phyloP scores from a whole-genome alignment of 2,797 vertebrate genomes.

The Octomys mimax region DNA sequence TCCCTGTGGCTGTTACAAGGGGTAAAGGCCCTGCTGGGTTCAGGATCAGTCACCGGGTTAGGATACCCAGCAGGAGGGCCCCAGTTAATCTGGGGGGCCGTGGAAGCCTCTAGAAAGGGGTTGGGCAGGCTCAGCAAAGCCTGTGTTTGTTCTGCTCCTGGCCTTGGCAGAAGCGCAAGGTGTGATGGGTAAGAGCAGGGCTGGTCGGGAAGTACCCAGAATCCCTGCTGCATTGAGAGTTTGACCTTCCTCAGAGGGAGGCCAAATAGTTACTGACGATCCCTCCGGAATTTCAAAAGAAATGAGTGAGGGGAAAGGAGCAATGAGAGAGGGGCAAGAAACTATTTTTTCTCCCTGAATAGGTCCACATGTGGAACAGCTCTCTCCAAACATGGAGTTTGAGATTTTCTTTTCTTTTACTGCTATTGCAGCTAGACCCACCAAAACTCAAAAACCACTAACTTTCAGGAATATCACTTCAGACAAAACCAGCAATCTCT shows the following conservation, averaged over 20 bases:
- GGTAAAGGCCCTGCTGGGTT: not conserved
- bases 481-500: not conserved
- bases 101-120: not conserved
- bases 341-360: not conserved
- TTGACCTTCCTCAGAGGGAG: not conserved
- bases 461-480: not conserved
- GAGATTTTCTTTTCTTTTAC: not conserved
- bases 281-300: not conserved
- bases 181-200: not conserved
- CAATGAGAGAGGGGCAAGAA: not conserved
- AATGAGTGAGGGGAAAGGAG: not conserved
- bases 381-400: not conserved
- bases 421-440: constrained; percentile 15
- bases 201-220: not conserved
- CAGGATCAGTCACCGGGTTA: not conserved
- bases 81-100: not conserved
- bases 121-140: constrained; percentile 5
- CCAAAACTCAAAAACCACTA: constrained; percentile 28
- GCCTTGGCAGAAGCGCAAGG: not conserved
- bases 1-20: too few species aligned
- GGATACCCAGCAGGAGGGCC: not conserved
- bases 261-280: not conserved
- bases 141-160: not conserved
- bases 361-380: not conserved
- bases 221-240: not conserved